Conservation (phyloP, 2,797 vertebrate genomes). For the Fratercula arctica region DNA sequence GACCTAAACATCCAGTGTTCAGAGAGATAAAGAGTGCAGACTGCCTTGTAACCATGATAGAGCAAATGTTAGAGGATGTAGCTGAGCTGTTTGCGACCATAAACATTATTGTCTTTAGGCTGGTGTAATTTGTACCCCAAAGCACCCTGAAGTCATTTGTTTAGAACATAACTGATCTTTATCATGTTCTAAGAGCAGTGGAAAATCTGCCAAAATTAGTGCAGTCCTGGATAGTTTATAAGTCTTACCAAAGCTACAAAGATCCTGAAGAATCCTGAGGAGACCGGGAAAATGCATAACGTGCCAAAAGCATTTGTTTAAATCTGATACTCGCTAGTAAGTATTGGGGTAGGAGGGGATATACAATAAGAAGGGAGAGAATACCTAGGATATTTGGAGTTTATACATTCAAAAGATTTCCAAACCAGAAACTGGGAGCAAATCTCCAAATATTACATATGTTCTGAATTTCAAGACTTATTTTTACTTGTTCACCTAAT, state of each 20-base stretch:
- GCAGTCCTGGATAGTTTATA: neutral
- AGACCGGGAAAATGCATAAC: neutral
- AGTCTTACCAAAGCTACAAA: neutral
- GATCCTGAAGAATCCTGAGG: neutral
- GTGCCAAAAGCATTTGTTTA: neutral
- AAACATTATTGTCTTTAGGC: neutral
- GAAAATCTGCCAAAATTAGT: neutral
- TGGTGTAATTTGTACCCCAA: neutral
- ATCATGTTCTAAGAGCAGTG: neutral
- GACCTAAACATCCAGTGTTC: neutral
- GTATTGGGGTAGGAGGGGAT: neutral
- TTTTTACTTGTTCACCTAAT: neutral
- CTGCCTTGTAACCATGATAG: neutral
- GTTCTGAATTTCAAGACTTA: neutral
- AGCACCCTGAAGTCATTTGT: neutral
- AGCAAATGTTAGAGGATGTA: neutral
- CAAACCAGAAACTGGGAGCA: neutral
- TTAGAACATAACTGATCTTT: neutral
- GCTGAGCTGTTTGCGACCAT: neutral
- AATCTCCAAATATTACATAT: neutral
- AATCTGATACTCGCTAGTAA: neutral
- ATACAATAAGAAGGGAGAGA: neutral
- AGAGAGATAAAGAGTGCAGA: neutral
- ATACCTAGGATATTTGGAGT: neutral
- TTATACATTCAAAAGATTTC: neutral